Evolutionary conservation across 2,888 invertebrate genomes (phyloP).

Genomic region (Ctenicera cuprea): DNA sequence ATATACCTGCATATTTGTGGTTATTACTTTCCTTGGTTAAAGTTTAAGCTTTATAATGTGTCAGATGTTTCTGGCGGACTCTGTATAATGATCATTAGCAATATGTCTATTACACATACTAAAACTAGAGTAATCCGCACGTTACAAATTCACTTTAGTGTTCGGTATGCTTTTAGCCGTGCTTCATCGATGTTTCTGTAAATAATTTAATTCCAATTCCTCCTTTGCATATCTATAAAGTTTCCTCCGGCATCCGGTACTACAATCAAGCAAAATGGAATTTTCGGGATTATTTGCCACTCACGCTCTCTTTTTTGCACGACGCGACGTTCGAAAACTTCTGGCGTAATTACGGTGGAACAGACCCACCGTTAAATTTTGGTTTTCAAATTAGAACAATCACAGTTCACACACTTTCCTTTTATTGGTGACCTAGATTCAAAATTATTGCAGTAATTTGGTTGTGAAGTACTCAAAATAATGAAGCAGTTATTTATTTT

Average conservation of each 20-base stretch:
- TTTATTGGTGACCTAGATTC: too few relatives aligned
- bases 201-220: slow-evolving; percentile 6
- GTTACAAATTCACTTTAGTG: neutral
- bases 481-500: slow-evolving; percentile 33
- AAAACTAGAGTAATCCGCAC: neutral
- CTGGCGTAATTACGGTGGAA: neutral
- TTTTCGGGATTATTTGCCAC: slow-evolving; percentile 1
- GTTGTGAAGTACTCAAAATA: slow-evolving; percentile 29
- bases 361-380: too few relatives aligned
- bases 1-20: too few relatives aligned
- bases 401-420: too few relatives aligned
- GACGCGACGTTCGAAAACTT: neutral
- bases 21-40: too few relatives aligned
- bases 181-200: neutral
- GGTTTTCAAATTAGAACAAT: too few relatives aligned
- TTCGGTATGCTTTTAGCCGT: neutral
- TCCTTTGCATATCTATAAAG: slow-evolving; percentile 2
- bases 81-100: too few relatives aligned
- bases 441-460: too few relatives aligned
- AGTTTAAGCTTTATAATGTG: too few relatives aligned
- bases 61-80: too few relatives aligned
- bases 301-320: neutral
- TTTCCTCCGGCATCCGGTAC: neutral
- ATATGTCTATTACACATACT: too few relatives aligned
- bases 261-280: neutral